Evolutionary conservation across 2,797 vertebrate genomes (phyloP).

Genomic region (Acanthiza pusilla): DNA sequence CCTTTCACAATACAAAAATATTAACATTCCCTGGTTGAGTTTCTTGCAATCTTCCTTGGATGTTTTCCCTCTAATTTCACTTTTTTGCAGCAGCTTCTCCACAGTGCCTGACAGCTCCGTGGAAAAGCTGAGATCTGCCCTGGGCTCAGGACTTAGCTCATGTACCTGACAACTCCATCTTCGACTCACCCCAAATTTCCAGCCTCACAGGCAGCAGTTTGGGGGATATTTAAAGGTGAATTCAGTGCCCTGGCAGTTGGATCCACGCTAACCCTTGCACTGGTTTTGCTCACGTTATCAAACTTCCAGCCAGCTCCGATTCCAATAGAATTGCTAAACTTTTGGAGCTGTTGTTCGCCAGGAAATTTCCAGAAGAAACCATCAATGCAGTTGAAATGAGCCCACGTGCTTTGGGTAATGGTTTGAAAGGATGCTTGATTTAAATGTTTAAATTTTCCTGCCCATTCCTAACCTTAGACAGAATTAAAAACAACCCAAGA

Average conservation of each 20-base stretch:
- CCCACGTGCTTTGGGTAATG: not conserved
- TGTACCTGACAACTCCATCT: not conserved
- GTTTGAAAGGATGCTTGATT: not conserved
- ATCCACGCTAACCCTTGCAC: not conserved
- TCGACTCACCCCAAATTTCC: not conserved
- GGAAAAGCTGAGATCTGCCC: not conserved
- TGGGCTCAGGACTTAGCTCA: accelerated
- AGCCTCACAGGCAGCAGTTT: not conserved
- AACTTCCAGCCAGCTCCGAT: not conserved
- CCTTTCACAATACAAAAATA: not conserved
- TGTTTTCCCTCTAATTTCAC: not conserved
- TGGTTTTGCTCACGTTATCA: not conserved
- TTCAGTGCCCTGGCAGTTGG: not conserved
- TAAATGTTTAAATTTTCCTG: not conserved
- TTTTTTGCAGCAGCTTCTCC: not conserved
- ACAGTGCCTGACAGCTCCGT: not conserved
- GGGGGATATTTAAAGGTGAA: not conserved
- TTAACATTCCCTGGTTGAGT: not conserved
- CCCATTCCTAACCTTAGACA: not conserved
- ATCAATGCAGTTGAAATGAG: not conserved
- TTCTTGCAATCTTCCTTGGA: not conserved
- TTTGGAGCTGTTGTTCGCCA: not conserved
- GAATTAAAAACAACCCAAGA: not conserved
- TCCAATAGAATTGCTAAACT: not conserved
- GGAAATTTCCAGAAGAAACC: not conserved